These are phyloP conservation scores for Bettongia penicillata DNA, from an alignment of 2,113 vertebrate genomes.

Conservation along the genomic window DNA sequence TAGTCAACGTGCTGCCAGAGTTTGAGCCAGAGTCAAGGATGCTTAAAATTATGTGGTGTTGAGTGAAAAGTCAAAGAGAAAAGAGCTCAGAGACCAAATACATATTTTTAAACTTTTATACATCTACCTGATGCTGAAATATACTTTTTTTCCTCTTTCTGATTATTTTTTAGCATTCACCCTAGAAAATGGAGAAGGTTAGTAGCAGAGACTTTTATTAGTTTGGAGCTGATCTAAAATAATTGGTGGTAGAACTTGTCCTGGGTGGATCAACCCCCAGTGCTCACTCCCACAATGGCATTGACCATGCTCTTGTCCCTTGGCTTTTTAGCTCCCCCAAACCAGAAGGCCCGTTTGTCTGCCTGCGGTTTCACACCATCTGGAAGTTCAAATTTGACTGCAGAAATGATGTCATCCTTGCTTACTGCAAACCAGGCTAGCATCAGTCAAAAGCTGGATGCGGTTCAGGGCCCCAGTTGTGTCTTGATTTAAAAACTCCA, in stretches of 20 bases:
- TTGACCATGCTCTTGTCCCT: not conserved
- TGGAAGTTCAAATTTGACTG: conserved; percentile 78
- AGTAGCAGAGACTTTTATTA: conserved; percentile 43
- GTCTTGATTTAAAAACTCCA: conserved; percentile 61
- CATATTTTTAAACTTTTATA: conserved; percentile 76
- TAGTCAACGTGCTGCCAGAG: conserved; percentile 87
- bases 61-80: conserved; percentile 88
- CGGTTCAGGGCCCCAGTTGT: conserved; percentile 77
- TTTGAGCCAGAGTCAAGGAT: conserved; percentile 86
- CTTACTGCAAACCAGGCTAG: conserved; percentile 71
- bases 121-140: conserved; percentile 77
- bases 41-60: conserved; percentile 90
- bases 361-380: conserved; percentile 74
- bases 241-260: conserved; percentile 36
- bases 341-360: conserved; percentile 62
- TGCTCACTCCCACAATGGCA: not conserved
- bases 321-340: conserved; percentile 56
- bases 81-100: conserved; percentile 79
- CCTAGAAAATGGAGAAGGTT: conserved; percentile 46
- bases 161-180: conserved; percentile 58
- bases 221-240: conserved; percentile 41
- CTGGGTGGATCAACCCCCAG: not conserved
- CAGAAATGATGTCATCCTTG: conserved; percentile 77
- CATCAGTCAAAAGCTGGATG: conserved; percentile 66
- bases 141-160: conserved; percentile 73